Evolutionary conservation across 2,888 invertebrate species (phyloP), one percentile per base, ranked within the genome.

Genomic region (Sicus ferrugineus): DNA sequence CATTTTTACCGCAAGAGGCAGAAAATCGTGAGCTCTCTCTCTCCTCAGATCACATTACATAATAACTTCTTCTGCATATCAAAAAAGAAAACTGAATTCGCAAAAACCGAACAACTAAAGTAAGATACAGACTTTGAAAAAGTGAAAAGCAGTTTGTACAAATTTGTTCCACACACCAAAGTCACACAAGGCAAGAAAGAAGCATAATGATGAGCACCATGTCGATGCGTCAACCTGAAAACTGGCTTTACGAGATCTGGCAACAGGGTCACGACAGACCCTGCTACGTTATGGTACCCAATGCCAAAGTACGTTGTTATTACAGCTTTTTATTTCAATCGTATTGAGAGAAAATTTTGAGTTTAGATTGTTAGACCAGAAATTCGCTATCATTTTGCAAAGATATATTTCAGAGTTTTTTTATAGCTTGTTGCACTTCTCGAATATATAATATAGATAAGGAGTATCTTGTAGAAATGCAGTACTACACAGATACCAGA

Each of bases 201-300:
- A 66, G 62, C 26, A n/a, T n/a, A 75, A 84, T 85, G 81, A 83
- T 84, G 85, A 81, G 85, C 75, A 85, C 84, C 70, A 81, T 84
- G 84, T 80, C 85, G 54, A 76, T 84, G 67, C 81, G 84, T 73
- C 85, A 86, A 77, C 85, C 85, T 54, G 84, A 86, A 86, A 88
- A 87, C 82, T 89, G 89, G 86, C 87, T 90, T 72, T 90, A 90
- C 84, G 90, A 90, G 83, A 88, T 90, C 83, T 88, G 89, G 84
- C 89, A 89, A 81, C 88, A 88, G 84, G 90, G 90, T 78, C 88
- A 89, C 76, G 88, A 87, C 76, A 88, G 89, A 75, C 88, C 89
- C 82, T 90, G 90, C 87, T 90, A 90, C 82, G 90, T 90, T 81
- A 90, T 90, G 87, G 90, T 90, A 83, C 89, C 90, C 79, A 87